A percentile compares a stretch with the other conserved stretches of the same genome.
phyloP scores from a whole-genome alignment of 2,797 vertebrate genomes.

The Ispidina picta region DNA sequence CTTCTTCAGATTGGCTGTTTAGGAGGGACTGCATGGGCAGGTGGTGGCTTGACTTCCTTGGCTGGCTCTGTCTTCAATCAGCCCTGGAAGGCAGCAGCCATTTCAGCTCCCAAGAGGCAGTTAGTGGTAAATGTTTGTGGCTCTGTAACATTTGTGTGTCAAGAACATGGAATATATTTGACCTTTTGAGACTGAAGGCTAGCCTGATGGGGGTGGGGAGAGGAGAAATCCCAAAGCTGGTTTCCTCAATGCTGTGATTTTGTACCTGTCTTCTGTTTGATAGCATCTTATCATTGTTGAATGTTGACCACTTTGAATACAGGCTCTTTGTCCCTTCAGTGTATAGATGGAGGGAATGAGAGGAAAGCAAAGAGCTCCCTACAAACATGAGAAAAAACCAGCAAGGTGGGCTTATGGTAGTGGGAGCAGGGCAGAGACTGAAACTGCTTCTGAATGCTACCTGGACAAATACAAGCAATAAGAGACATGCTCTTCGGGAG shows the following conservation, averaged over 20 bases:
- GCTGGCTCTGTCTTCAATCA: not conserved
- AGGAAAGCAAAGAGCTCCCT: not conserved
- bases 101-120: not conserved
- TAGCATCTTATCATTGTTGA: not conserved
- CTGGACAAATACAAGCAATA: not conserved
- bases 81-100: not conserved
- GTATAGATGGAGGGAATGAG: not conserved
- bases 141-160: not conserved
- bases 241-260: not conserved
- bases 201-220: not conserved
- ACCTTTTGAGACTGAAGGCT: not conserved
- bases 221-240: not conserved
- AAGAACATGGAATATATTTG: conserved; percentile 13
- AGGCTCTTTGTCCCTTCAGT: not conserved
- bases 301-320: not conserved
- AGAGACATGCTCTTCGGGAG: not conserved
- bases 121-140: not conserved
- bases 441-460: not conserved
- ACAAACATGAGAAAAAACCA: not conserved
- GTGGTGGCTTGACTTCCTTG: fast-evolving
- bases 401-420: not conserved
- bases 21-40: not conserved
- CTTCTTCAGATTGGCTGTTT: not conserved
- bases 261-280: not conserved
- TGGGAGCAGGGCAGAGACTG: not conserved